Evolutionary conservation across 1,140 invertebrate species (phyloP), one percentile per base, ranked within the genome.

Genomic region (Drosophila sproati): DNA sequence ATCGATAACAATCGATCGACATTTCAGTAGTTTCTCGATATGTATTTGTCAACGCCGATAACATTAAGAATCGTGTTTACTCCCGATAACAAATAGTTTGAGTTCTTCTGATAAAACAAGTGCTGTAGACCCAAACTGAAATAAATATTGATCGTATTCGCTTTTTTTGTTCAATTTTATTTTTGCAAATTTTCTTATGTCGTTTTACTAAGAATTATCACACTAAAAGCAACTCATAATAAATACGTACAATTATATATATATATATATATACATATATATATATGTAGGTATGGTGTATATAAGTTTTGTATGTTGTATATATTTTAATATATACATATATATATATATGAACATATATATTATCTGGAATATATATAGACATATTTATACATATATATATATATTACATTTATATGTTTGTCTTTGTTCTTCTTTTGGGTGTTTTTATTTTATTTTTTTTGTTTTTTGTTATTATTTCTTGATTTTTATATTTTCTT

Each of bases 171-270:
- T 67, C 70, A 59, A 67, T 67, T 72, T 72, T 72, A 71, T 72
- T 64, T 82, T 75, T 70, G 80, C 79, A 82, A 82, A 70, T 78
- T 50, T 66, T 70, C 60, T 69, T 71, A 60, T 57, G 45, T 71
- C 59, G 45, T 52, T 80, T 78, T 70, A 72, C 74, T 86, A 81
- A 75, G 66, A 82, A 78, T 86, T 86, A 86, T 86, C 82, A 86
- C 82, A 86, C 82, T 86, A 86, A 86, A 86, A 81, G 82, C 82
- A 86, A 86, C 82, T 86, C 82, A 86, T 86, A 86, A 81, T 86
- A 86, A 86, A 86, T 85, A 70, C 68, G 70, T 81, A 86, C 75
- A 81, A 50, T 83, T 86, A 74, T 78, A 67, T 73, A 61, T 73
- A 32, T 73, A 29, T 83, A 68, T 74, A 73, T 71, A 52, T 52